phyloP scores from a whole-genome alignment of 1,140 invertebrate species.

The Diuraphis noxia region DNA sequence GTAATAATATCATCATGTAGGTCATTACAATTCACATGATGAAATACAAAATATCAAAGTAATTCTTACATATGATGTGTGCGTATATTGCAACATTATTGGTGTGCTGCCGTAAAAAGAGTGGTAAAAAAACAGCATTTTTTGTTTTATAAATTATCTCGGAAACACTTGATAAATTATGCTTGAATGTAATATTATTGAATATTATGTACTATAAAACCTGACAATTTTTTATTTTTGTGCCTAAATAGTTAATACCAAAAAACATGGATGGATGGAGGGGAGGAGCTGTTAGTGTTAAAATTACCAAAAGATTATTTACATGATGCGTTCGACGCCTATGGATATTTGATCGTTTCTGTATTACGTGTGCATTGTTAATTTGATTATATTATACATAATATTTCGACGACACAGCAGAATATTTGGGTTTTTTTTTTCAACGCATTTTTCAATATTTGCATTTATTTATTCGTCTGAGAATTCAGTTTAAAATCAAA shows the following conservation, averaged over 20 bases:
- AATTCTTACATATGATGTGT: not conserved
- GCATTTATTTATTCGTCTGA: not conserved
- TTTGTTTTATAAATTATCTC: not conserved
- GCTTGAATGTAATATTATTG: not conserved
- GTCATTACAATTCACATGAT: too few relatives aligned
- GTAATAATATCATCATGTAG: too few relatives aligned
- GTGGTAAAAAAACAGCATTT: not conserved
- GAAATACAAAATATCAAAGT: not conserved
- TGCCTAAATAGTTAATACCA: not conserved
- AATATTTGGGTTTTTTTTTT: not conserved
- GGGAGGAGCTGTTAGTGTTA: not conserved
- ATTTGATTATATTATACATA: too few relatives aligned
- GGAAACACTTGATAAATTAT: too few relatives aligned
- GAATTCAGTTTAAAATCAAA: constrained; percentile 10
- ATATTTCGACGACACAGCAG: not conserved
- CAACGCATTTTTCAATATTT: not conserved
- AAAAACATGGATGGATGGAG: not conserved
- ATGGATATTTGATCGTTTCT: not conserved
- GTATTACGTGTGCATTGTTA: not conserved
- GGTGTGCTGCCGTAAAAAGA: not conserved
- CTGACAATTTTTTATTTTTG: not conserved
- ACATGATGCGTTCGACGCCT: not conserved
- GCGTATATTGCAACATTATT: not conserved
- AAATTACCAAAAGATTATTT: not conserved
- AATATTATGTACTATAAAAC: not conserved